phyloP scores from a whole-genome alignment of 2,888 invertebrate genomes.

The Escarpia spicata region DNA sequence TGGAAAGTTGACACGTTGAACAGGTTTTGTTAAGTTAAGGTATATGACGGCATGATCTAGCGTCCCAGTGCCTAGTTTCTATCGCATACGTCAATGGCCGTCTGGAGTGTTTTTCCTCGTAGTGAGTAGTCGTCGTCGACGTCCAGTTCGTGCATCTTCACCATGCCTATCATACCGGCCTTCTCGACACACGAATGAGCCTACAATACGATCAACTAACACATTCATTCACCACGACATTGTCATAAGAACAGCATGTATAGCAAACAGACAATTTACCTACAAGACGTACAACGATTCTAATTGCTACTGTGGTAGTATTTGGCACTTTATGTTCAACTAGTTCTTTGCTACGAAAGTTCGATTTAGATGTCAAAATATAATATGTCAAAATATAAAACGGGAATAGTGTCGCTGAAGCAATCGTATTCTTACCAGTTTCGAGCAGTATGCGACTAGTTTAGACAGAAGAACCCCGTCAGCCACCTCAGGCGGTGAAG shows the following conservation, averaged over 20 bases:
- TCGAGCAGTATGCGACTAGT: constrained; percentile 80
- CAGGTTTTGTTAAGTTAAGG: background rate
- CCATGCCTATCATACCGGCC: constrained; percentile 64
- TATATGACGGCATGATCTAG: background rate
- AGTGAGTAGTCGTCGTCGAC: constrained; percentile 62
- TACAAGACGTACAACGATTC: no score
- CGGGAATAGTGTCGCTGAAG: background rate
- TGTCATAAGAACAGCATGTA: no score
- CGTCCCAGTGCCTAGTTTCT: background rate
- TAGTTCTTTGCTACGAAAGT: no score
- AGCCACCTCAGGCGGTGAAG: constrained; percentile 58
- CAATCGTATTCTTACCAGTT: constrained; percentile 53
- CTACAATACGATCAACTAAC: constrained; percentile 42
- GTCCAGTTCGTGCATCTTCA: constrained; percentile 64
- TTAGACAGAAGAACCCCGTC: constrained; percentile 90
- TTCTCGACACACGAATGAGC: constrained; percentile 67
- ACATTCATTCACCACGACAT: constrained; percentile 60
- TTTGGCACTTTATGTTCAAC: no score
- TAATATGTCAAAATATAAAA: no score
- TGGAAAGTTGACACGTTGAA: no score
- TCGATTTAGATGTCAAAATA: no score
- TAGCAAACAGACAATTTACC: no score
- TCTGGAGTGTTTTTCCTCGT: constrained; percentile 63
- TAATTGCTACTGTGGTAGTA: no score
- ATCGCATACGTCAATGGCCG: constrained; percentile 70